Evolutionary conservation across 2,888 invertebrate genomes (phyloP), one percentile per base, ranked within the genome.

Genomic region (Steinernema carpocapsae): DNA sequence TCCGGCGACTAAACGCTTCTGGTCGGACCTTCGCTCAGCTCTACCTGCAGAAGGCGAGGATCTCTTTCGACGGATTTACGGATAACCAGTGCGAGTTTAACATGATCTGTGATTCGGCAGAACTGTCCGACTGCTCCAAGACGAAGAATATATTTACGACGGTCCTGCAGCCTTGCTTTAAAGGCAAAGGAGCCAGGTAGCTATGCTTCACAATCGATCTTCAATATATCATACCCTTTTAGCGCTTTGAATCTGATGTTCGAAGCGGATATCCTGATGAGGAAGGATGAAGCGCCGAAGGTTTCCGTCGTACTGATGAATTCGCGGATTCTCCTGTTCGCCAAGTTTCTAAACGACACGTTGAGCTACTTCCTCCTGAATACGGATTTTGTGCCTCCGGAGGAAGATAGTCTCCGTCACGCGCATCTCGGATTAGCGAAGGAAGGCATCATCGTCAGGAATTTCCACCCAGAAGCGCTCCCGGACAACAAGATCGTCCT

Each of bases 31-130:
- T 64, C 19, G 64, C 64, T 17, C 64, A 64, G 19, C 32, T 64
- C 32, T 26, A 32, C 19, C 71, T 80, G 19, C 59, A 76, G 26
- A 79, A 83, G 32, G 82, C 89, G 1, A 82, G 87, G 26, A 83
- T 90, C 43, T 87, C 87, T 26, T 89, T 88, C 81, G 89, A 89
- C 76, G 87, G 87, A 52, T 89, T 85, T 77, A 88, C 89, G 45
- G 89, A 90, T 81, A 86, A 87, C 59, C 87, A 88, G 52, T 88
- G 89, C 74, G 89, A 89, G 76, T 83, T 89, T 17, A 89, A 89
- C 81, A 82, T 90, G 70, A 88, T 89, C 46, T 90, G 89, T 24
- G 87, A 89, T 73, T 88, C 88, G 74, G 88, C 89, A 48, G 82
- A 87, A 22, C 87, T 88, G n/a, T 80, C 86, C 52, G 90, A 90